A percentile compares a stretch with the other conserved stretches of the same genome.
These are phyloP conservation scores for Rotaria socialis DNA, from an alignment of 2,888 invertebrate species.

Conservation along the genomic window DNA sequence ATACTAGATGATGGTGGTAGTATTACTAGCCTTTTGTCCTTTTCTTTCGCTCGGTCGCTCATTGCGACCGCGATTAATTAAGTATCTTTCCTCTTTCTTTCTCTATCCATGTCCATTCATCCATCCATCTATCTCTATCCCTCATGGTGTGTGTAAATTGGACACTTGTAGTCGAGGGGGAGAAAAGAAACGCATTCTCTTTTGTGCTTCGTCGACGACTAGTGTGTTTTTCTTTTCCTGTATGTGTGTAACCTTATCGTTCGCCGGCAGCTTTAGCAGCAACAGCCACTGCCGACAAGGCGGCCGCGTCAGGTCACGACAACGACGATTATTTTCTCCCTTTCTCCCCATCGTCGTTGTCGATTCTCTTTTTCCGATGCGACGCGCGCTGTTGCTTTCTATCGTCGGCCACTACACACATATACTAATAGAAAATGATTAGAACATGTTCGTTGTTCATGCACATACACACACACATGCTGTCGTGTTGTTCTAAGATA, in stretches of 20 bases:
- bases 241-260: slow-evolving; percentile 18
- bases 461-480: slow-evolving; percentile 18
- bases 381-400: slow-evolving; percentile 4
- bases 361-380: slow-evolving; percentile 29
- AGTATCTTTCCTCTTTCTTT: slow-evolving; percentile 17
- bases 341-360: slow-evolving; percentile 3
- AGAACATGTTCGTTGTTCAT: slow-evolving; percentile 35
- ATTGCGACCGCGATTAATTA: slow-evolving; percentile 1
- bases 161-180: slow-evolving; percentile 29
- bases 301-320: slow-evolving; percentile 21
- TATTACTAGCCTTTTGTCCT: neutral
- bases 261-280: slow-evolving; percentile 11
- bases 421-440: slow-evolving; percentile 36
- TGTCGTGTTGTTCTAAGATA: slow-evolving; percentile 13
- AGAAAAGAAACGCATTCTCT: neutral
- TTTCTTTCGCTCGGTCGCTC: neutral
- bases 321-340: slow-evolving; percentile 5
- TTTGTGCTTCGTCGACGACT: slow-evolving; percentile 14
- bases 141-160: slow-evolving; percentile 25
- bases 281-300: slow-evolving; percentile 3
- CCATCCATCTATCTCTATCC: neutral
- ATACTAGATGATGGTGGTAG: neutral
- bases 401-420: neutral
- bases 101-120: neutral
- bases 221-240: slow-evolving; percentile 25